Conservation (phyloP, 1,140 invertebrate genomes). For the Xylocopa sonorina region DNA sequence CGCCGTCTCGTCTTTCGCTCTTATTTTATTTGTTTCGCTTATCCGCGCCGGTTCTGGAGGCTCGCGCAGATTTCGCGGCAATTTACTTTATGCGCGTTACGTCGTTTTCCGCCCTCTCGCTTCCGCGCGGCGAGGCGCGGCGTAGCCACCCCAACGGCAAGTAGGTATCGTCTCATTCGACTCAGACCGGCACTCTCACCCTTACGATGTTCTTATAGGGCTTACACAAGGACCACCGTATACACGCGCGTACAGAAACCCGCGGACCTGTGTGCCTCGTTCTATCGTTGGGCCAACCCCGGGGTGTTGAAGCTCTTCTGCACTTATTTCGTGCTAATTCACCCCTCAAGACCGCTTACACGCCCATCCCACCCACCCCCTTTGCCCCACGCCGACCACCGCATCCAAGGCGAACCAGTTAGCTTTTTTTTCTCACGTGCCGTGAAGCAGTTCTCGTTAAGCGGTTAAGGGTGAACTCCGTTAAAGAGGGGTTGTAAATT, state of each 20-base stretch:
- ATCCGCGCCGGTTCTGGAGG: slow-evolving; percentile 57
- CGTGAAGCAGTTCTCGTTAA: slow-evolving; percentile 79
- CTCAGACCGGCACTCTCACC: slow-evolving; percentile 50
- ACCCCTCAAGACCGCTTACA: slow-evolving; percentile 79
- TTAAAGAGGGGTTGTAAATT: slow-evolving; percentile 80
- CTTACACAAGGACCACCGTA: slow-evolving; percentile 19
- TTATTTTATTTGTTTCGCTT: slow-evolving; percentile 77
- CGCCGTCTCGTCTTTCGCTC: slow-evolving; percentile 53
- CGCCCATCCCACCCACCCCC: too few relatives aligned
- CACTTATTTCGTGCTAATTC: slow-evolving; percentile 80
- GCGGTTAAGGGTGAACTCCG: slow-evolving; percentile 72
- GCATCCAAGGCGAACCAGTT: slow-evolving; percentile 62
- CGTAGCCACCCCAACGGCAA: slow-evolving; percentile 36
- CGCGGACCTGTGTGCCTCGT: slow-evolving; percentile 30
- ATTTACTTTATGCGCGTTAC: slow-evolving; percentile 78
- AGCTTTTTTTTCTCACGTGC: slow-evolving; percentile 80
- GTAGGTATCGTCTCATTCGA: slow-evolving; percentile 67
- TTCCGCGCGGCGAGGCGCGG: slow-evolving; percentile 21
- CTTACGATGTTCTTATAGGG: slow-evolving; percentile 57
- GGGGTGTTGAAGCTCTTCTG: slow-evolving; percentile 59
- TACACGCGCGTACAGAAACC: background rate
- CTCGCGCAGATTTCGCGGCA: slow-evolving; percentile 76
- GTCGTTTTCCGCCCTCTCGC: slow-evolving; percentile 75
- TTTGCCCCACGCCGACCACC: too few relatives aligned
- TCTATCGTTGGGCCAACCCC: slow-evolving; percentile 57